phyloP scores from a whole-genome alignment of 1,140 invertebrate genomes.

The Scylla paramamosain region DNA sequence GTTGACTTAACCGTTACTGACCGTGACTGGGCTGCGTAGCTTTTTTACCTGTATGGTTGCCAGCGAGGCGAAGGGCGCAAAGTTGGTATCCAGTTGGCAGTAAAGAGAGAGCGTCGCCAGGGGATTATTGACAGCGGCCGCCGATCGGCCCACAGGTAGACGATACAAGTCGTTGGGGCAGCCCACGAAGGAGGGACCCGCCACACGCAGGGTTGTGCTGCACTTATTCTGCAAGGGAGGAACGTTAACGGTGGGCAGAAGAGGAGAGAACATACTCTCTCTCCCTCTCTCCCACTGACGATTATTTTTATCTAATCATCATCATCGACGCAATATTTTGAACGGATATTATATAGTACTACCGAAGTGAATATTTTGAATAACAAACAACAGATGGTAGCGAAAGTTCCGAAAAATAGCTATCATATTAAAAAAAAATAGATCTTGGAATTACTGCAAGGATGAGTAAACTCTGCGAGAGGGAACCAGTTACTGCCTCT shows the following conservation, averaged over 20 bases:
- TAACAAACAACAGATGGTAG: no score
- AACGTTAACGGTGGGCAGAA: not conserved
- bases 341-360: no score
- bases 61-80: not conserved
- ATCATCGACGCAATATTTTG: no score
- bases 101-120: not conserved
- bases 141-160: constrained; percentile 24
- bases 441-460: no score
- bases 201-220: constrained; percentile 1
- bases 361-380: no score
- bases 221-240: constrained; percentile 43
- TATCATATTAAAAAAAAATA: no score
- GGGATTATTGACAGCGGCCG: not conserved
- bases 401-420: no score
- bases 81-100: not conserved
- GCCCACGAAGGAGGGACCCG: not conserved
- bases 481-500: no score
- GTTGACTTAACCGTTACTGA: not conserved
- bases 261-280: no score
- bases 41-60: constrained; percentile 13
- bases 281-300: no score
- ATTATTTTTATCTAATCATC: no score
- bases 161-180: constrained; percentile 45
- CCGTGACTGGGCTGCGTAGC: not conserved
- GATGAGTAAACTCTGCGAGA: no score